phyloP scores from a whole-genome alignment of 1,140 invertebrate genomes.

The Bombus polaris region DNA sequence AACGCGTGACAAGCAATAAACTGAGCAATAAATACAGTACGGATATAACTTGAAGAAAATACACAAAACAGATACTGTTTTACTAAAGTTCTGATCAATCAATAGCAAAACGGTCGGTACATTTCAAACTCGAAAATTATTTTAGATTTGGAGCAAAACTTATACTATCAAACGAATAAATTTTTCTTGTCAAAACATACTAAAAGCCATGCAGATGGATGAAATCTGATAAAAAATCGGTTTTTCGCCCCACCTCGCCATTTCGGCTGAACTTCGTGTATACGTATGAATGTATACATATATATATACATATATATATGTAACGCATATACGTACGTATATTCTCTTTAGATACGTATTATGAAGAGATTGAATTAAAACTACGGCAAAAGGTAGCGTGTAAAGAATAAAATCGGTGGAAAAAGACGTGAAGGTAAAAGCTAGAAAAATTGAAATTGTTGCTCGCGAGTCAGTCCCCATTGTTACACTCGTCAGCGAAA shows the following conservation, averaged over 20 bases:
- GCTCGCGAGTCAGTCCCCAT: slow-evolving; percentile 31
- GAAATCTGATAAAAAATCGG: background rate
- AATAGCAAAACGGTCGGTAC: too few relatives aligned
- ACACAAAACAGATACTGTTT: too few relatives aligned
- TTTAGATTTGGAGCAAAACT: too few relatives aligned
- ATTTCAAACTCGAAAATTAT: too few relatives aligned
- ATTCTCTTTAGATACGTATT: slow-evolving; percentile 24
- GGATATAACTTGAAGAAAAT: too few relatives aligned
- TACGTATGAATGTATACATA: slow-evolving; percentile 33
- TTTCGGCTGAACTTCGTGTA: slow-evolving; percentile 42
- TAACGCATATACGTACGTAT: slow-evolving; percentile 55
- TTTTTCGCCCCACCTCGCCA: background rate
- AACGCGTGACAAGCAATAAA: too few relatives aligned
- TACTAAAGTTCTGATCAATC: too few relatives aligned
- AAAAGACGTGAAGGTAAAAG: background rate
- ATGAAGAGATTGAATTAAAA: slow-evolving; percentile 32
- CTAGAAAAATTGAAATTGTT: background rate
- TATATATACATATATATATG: slow-evolving; percentile 19
- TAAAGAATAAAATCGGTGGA: background rate
- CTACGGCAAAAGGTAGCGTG: background rate
- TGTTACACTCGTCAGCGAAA: slow-evolving; percentile 46
- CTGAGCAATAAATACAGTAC: too few relatives aligned
- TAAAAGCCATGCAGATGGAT: background rate
- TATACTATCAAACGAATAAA: background rate
- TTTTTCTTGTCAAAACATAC: too few relatives aligned